phyloP scores from a whole-genome alignment of 1,140 invertebrate genomes.

The Orius insidiosus region DNA sequence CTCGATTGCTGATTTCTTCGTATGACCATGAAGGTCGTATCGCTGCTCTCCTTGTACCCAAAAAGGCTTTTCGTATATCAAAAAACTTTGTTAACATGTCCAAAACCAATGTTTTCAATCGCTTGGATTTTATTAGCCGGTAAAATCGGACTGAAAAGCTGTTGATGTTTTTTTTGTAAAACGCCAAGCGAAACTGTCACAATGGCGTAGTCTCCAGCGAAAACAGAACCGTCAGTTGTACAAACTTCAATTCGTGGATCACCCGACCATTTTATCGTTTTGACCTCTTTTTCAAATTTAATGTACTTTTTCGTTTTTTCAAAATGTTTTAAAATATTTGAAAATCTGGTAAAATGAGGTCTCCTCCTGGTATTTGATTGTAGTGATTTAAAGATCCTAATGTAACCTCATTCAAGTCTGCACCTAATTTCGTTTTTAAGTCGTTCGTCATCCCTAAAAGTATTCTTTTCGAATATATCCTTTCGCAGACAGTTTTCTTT shows the following conservation, averaged over 20 bases:
- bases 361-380: conserved; percentile 30
- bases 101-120: conserved; percentile 46
- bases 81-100: conserved; percentile 64
- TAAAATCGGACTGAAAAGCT: conserved; percentile 57
- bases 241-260: conserved; percentile 17
- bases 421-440: conserved; percentile 11
- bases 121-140: conserved; percentile 54
- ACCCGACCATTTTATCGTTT: conserved; percentile 37
- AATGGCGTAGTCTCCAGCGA: conserved; percentile 60
- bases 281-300: conserved; percentile 42
- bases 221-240: conserved; percentile 38
- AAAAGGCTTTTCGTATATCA: conserved; percentile 61
- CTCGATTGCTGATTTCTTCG: conserved; percentile 32
- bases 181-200: conserved; percentile 68
- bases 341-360: conserved; percentile 45
- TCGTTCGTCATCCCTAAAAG: not conserved
- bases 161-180: conserved; percentile 53
- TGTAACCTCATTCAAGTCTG: conserved; percentile 12
- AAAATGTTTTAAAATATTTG: conserved; percentile 39
- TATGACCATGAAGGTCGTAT: too few relatives aligned
- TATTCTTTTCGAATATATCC: not conserved
- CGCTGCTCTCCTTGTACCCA: conserved; percentile 45
- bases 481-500: not conserved
- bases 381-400: not conserved
- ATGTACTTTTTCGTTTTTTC: conserved; percentile 36